phyloP scores from a whole-genome alignment of 2,888 invertebrate genomes.

The Microdon myrmicae region DNA sequence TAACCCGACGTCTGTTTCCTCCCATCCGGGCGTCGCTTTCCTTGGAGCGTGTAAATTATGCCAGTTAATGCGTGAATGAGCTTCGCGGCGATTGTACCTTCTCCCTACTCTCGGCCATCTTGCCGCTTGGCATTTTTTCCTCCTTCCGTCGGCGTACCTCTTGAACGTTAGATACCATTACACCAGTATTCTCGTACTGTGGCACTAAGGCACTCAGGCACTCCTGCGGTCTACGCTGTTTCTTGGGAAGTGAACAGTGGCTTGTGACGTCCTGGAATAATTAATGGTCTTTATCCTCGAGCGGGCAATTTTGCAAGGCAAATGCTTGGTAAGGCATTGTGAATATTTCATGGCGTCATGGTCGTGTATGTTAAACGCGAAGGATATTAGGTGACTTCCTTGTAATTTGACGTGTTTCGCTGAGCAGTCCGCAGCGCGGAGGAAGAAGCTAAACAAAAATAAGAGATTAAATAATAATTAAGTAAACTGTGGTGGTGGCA shows the following conservation, averaged over 20 bases:
- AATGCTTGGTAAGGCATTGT: conserved; percentile 44
- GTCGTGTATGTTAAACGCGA: too few relatives aligned
- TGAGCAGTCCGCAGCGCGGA: too few relatives aligned
- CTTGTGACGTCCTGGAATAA: conserved; percentile 22
- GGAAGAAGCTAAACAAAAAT: too few relatives aligned
- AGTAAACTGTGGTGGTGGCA: too few relatives aligned
- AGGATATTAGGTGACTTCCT: too few relatives aligned
- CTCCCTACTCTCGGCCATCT: background rate
- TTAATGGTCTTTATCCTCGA: conserved; percentile 42
- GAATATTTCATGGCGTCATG: conserved; percentile 24
- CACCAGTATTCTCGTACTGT: conserved; percentile 1
- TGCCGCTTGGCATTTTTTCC: background rate
- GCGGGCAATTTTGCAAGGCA: conserved; percentile 38
- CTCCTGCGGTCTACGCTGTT: conserved; percentile 5
- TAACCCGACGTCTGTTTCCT: background rate
- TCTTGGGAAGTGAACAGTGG: conserved; percentile 2
- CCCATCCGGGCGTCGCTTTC: conserved; percentile 9
- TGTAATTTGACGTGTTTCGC: too few relatives aligned
- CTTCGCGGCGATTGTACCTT: conserved; percentile 28
- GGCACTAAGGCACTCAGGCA: background rate
- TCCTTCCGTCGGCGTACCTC: conserved; percentile 14
- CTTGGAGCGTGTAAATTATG: conserved; percentile 44
- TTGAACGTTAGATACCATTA: conserved; percentile 10
- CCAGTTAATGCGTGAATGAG: conserved; percentile 52
- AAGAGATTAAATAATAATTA: too few relatives aligned